phyloP scores from a whole-genome alignment of 92 coral and sea anemone genomes.

The Epizoanthus illoricatus region DNA sequence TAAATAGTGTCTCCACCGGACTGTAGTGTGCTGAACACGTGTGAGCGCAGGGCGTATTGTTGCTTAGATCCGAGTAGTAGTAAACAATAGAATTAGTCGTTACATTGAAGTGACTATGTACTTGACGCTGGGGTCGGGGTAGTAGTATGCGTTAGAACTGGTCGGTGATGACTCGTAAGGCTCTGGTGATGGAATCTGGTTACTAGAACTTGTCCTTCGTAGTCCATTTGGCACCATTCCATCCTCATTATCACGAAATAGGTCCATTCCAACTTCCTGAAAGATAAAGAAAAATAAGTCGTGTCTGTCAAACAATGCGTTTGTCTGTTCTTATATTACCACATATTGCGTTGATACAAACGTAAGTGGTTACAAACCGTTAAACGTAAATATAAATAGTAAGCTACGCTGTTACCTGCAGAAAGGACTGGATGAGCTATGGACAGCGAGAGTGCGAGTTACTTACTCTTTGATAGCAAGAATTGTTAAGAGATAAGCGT shows the following conservation, averaged over 20 bases:
- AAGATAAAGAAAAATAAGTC: neutral
- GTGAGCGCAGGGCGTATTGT: too few species aligned
- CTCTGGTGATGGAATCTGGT: slow-evolving; percentile 68
- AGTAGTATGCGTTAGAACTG: slow-evolving; percentile 45
- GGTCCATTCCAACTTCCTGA: slow-evolving; percentile 55
- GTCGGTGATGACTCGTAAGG: slow-evolving; percentile 73
- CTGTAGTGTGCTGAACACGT: too few species aligned
- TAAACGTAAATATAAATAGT: neutral
- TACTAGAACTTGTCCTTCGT: neutral
- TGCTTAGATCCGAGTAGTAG: too few species aligned
- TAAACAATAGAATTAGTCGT: neutral
- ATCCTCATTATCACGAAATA: slow-evolving; percentile 38
- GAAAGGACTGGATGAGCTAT: neutral
- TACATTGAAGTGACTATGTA: slow-evolving; percentile 59
- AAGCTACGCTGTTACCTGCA: neutral
- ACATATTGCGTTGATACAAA: too few species aligned
- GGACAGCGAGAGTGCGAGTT: neutral
- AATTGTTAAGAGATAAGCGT: slow-evolving; percentile 5
- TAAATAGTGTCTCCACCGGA: too few species aligned
- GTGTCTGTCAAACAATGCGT: neutral
- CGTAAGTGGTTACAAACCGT: too few species aligned
- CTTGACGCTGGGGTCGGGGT: slow-evolving; percentile 35
- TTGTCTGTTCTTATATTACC: too few species aligned
- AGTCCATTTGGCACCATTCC: neutral
- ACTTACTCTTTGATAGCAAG: slow-evolving; percentile 28